A percentile compares a stretch with the other conserved stretches of the same genome.
Conservation (phyloP, 2,888 invertebrate species). For the Agrochola litura region DNA sequence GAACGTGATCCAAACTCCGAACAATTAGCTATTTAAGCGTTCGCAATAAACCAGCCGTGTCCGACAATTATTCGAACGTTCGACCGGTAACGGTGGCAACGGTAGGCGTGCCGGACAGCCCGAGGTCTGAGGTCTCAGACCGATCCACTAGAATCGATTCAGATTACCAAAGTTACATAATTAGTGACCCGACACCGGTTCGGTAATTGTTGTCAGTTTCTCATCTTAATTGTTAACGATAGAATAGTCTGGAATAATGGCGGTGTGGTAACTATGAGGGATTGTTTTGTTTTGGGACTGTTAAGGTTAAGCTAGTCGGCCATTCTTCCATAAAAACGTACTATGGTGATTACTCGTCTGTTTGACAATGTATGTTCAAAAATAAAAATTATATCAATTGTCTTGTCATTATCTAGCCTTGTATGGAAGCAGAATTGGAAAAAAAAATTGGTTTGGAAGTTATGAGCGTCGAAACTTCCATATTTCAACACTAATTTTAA, state of each 20-base stretch:
- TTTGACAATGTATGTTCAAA: too few relatives aligned
- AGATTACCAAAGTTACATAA: constrained; percentile 28
- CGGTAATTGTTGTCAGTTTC: constrained; percentile 23
- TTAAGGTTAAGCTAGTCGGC: too few relatives aligned
- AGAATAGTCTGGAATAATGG: constrained; percentile 5
- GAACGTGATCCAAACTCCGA: constrained; percentile 24
- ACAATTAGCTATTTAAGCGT: constrained; percentile 16
- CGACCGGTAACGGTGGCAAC: background rate
- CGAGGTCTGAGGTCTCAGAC: constrained; percentile 14
- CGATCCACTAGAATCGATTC: constrained; percentile 17
- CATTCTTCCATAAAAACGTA: too few relatives aligned
- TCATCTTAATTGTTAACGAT: constrained; percentile 23
- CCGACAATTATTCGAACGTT: constrained; percentile 20
- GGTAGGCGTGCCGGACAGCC: constrained; percentile 10
- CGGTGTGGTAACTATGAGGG: background rate
- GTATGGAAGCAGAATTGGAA: too few relatives aligned
- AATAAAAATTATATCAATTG: too few relatives aligned
- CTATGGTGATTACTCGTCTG: too few relatives aligned
- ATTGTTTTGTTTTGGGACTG: background rate
- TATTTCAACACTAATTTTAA: too few relatives aligned
- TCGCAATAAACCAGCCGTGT: constrained; percentile 20
- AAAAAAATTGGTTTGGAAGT: too few relatives aligned
- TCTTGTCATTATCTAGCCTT: too few relatives aligned
- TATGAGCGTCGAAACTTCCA: too few relatives aligned
- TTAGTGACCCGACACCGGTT: constrained; percentile 17